These are phyloP conservation scores for Mionectes olivaceus DNA, from an alignment of 2,797 vertebrate genomes.

Conservation along the genomic window DNA sequence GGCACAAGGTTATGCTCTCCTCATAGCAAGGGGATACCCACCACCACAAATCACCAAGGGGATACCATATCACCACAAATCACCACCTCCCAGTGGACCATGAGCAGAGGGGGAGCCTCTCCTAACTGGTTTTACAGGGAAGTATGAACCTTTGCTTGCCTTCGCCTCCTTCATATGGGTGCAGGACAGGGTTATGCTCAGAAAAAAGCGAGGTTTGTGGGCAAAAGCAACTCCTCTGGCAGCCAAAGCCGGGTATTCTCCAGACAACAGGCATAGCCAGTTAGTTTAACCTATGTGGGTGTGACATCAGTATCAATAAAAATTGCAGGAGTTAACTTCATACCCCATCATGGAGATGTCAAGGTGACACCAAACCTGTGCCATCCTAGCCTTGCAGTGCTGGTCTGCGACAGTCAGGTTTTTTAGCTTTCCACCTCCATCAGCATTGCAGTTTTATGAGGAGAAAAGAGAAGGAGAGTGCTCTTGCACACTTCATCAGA, in stretches of 20 bases:
- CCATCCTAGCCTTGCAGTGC: background rate
- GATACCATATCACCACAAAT: background rate
- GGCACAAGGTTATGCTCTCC: background rate
- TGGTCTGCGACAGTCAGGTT: background rate
- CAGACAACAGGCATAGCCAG: background rate
- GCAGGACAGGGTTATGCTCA: background rate
- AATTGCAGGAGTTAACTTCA: background rate
- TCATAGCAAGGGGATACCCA: background rate
- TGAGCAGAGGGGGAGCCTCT: background rate
- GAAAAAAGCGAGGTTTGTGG: fast-evolving
- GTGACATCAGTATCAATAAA: background rate
- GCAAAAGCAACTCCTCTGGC: background rate
- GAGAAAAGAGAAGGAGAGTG: fast-evolving
- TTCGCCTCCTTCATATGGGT: background rate
- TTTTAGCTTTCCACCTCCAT: background rate
- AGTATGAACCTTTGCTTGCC: background rate
- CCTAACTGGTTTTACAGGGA: background rate
- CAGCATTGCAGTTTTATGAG: background rate
- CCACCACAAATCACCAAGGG: background rate
- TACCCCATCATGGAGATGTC: background rate
- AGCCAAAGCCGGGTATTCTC: background rate
- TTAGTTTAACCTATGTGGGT: background rate
- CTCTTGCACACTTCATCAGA: fast-evolving
- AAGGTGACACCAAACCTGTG: background rate
- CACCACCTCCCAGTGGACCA: background rate